Conservation (phyloP, 1,140 invertebrate genomes). For the Ips nitidus region DNA sequence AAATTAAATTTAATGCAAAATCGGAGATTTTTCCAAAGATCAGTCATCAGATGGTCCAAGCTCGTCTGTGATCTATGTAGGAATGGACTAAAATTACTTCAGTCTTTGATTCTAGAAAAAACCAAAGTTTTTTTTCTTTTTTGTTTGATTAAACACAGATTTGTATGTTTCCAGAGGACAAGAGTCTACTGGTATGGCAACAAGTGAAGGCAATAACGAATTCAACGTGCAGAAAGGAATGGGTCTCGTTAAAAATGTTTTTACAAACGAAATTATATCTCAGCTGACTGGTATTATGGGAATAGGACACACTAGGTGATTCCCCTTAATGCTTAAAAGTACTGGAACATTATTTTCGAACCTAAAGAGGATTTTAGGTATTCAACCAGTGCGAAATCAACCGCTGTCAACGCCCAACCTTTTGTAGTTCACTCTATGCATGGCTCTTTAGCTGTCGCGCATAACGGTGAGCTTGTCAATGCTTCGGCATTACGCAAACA, state of each 20-base stretch:
- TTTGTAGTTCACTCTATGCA: slow-evolving; percentile 97
- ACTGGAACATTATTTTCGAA: not conserved
- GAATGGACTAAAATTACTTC: too few species aligned
- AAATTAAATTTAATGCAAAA: too few species aligned
- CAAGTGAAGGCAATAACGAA: slow-evolving; percentile 78
- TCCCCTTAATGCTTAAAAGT: not conserved
- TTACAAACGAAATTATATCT: slow-evolving; percentile 83
- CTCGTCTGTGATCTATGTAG: too few species aligned
- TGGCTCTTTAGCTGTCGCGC: slow-evolving; percentile 89
- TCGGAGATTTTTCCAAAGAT: too few species aligned
- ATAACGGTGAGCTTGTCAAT: slow-evolving; percentile 97
- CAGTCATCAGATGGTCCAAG: too few species aligned
- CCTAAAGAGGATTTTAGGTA: slow-evolving; percentile 58
- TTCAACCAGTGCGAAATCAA: slow-evolving; percentile 90
- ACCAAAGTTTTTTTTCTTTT: not conserved
- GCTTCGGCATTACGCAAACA: slow-evolving; percentile 81
- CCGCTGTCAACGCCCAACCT: slow-evolving; percentile 91
- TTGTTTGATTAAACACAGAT: not conserved
- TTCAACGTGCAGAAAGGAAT: slow-evolving; percentile 89
- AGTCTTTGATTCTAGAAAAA: too few species aligned
- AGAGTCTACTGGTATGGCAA: slow-evolving; percentile 95
- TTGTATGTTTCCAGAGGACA: slow-evolving; percentile 69
- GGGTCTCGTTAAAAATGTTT: slow-evolving; percentile 94
- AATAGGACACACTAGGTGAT: slow-evolving; percentile 89
- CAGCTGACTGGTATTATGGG: slow-evolving; percentile 89